These are phyloP conservation scores for Tolypeutes matacus DNA, from an alignment of 2,797 vertebrate genomes.

Conservation along the genomic window DNA sequence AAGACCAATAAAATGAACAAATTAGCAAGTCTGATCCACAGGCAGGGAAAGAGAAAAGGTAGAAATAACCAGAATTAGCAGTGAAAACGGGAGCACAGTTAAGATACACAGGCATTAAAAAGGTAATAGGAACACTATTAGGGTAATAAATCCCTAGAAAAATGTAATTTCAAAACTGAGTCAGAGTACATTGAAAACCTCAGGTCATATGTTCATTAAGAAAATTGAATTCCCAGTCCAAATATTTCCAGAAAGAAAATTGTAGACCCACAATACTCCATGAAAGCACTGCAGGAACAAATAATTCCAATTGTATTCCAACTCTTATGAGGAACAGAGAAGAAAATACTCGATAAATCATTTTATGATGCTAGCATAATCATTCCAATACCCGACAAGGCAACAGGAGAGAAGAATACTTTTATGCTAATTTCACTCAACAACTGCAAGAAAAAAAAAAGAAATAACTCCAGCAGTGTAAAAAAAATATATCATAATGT, in stretches of 20 bases:
- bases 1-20: background rate
- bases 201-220: background rate
- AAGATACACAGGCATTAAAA: background rate
- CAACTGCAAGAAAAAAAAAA: background rate
- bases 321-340: background rate
- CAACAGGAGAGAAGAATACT: background rate
- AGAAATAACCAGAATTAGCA: background rate
- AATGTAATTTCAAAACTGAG: background rate
- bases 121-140: background rate
- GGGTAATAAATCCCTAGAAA: background rate
- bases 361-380: background rate
- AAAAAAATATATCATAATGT: background rate
- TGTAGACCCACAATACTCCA: background rate
- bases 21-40: background rate
- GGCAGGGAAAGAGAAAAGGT: background rate
- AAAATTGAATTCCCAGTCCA: slow-evolving; percentile 30
- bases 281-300: background rate
- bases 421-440: background rate
- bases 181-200: background rate
- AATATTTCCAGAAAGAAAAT: background rate
- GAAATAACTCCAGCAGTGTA: background rate
- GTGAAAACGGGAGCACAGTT: background rate
- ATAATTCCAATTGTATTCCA: slow-evolving; percentile 31
- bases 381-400: background rate
- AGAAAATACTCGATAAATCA: background rate